A percentile compares a stretch with the other conserved stretches of the same genome.
Evolutionary conservation across 2,797 vertebrate genomes (phyloP).

Genomic region (Pangasius mekongensis): DNA sequence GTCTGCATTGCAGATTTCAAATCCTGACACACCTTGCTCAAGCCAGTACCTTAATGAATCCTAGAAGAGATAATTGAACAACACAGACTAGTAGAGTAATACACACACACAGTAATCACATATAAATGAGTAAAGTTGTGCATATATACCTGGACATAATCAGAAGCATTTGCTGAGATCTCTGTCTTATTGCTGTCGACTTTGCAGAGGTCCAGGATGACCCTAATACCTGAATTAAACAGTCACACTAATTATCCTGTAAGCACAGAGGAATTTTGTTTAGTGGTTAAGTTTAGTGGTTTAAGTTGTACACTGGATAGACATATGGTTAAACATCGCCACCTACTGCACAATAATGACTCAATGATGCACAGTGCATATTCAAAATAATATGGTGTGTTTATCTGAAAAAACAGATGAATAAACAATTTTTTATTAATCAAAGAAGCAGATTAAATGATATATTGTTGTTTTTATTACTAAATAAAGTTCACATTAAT

Average conservation of each 20-base stretch:
- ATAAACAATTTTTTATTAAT: not conserved
- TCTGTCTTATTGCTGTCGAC: conserved; percentile 51
- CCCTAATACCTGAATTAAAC: conserved; percentile 68
- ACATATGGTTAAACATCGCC: conserved; percentile 20
- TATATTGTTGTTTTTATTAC: not conserved
- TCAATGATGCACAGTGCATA: not conserved
- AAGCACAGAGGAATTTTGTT: not conserved
- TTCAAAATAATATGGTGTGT: too few species aligned
- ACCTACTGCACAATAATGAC: conserved; percentile 29
- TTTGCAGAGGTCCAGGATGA: conserved; percentile 75
- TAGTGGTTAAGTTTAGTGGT: not conserved
- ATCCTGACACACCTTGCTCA: conserved; percentile 74
- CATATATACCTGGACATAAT: conserved; percentile 56
- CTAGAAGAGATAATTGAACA: conserved; percentile 56
- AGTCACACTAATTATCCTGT: conserved; percentile 2
- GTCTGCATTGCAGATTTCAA: conserved; percentile 76
- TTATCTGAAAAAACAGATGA: not conserved
- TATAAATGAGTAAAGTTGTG: not conserved
- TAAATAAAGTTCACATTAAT: not conserved
- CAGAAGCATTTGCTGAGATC: conserved; percentile 32
- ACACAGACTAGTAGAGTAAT: not conserved
- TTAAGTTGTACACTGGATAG: not conserved
- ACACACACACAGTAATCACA: not conserved
- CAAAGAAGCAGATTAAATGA: not conserved
- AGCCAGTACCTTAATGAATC: conserved; percentile 71